A percentile compares a stretch with the other conserved stretches of the same genome.
Evolutionary conservation across 2,113 vertebrate species (phyloP).

Genomic region (Archocentrus centrarchus): DNA sequence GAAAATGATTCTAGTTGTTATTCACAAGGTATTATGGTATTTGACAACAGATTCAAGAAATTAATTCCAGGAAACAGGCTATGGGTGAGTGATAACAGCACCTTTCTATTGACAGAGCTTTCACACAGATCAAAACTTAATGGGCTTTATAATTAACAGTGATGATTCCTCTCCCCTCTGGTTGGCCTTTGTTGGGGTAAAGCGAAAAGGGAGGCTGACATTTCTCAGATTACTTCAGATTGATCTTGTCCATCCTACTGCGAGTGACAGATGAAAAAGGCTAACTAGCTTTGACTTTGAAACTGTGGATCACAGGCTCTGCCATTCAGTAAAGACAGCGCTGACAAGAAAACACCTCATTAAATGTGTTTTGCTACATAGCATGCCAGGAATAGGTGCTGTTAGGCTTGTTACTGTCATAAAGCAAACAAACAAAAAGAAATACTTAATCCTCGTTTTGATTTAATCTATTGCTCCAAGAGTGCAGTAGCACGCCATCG

Average conservation of each 20-base stretch:
- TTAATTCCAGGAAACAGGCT: conserved; percentile 60
- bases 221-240: conserved; percentile 76
- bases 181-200: conserved; percentile 64
- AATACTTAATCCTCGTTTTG: conserved; percentile 13
- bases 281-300: conserved; percentile 68
- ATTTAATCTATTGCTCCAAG: conserved; percentile 34
- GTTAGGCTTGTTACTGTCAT: conserved; percentile 22
- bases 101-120: conserved; percentile 66
- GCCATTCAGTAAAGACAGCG: conserved; percentile 36
- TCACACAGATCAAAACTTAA: conserved; percentile 68
- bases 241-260: conserved; percentile 72
- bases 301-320: conserved; percentile 53
- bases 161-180: conserved; percentile 62
- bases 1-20: conserved; percentile 54
- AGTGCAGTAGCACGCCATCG: background rate
- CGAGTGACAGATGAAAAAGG: conserved; percentile 50
- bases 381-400: background rate
- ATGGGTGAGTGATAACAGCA: conserved; percentile 55
- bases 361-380: conserved; percentile 32
- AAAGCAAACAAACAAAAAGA: background rate
- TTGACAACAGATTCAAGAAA: conserved; percentile 60
- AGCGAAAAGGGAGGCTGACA: conserved; percentile 72
- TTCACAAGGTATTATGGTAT: conserved; percentile 43
- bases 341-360: conserved; percentile 47
- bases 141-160: conserved; percentile 77